Base-by-base conservation (phyloP, 2,888 invertebrate species). In the Papilio elwesi region DNA sequence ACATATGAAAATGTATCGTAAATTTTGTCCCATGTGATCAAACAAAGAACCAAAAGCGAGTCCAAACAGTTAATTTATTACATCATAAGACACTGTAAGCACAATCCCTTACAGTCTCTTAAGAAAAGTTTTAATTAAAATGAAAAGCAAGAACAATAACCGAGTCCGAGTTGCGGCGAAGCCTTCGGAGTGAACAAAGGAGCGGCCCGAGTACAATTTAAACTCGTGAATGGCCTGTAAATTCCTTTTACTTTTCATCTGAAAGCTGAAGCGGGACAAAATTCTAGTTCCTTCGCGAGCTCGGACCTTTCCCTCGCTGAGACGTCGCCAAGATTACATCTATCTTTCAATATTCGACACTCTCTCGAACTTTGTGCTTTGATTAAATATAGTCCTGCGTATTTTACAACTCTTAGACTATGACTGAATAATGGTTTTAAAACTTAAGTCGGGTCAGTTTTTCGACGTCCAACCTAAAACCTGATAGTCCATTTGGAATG, bases 61-160 rank as follows among this genome's bases (percentile, higher is more conserved):
- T 38, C 8, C 9, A 38, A 62, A 15, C 43, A 43, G 43, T 43
- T 43, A 43, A 62, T 62, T 59, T 43, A 43, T 62, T 43, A 43
- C 0, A 59, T 38, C n/a, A 38, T 43, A 10, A 62, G 15, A 43
- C 43, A 26, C 26, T 4, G 38, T 59, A 38, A 38, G 59, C 43
- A 5, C 43, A 43, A 62, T n/a, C 43, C 9, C 10, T 43, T 62
- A 43, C 10, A 1, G n/a, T 62, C 1, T 62, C n/a, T 43, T 9
- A 62, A 43, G 59, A 62, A 64, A 70, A 65, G 53, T 65, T 70
- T 70, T 70, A 55, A 70, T 70, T 70, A 64, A 70, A 70, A 63
- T 65, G 55, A 65, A 65, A 55, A 43, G 55, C 36, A 15, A 9
- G 55, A 38, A 70, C 64, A 70, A 49, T 53, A 53, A 53, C 38